A percentile compares a stretch with the other conserved stretches of the same genome.
phyloP scores from a whole-genome alignment of 2,888 invertebrate genomes.

The Itoplectis maculator region DNA sequence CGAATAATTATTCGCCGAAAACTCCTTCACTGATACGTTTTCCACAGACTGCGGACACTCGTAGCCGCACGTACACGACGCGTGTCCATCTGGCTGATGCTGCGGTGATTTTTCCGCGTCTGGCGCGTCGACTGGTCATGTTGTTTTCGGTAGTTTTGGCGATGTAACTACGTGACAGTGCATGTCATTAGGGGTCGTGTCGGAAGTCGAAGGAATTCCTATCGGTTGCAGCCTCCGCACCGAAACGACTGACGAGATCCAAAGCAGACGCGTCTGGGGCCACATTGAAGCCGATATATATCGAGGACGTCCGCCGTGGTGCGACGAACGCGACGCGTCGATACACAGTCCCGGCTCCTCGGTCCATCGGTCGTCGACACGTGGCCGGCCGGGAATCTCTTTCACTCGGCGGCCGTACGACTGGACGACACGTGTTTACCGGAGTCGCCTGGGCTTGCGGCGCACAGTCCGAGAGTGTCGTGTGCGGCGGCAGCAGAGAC shows the following conservation, averaged over 20 bases:
- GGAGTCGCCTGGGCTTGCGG: constrained; percentile 27
- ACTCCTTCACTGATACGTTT: constrained; percentile 5
- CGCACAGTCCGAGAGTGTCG: constrained; percentile 29
- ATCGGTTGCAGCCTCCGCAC: constrained; percentile 6
- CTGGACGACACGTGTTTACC: constrained; percentile 65
- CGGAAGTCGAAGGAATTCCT: constrained; percentile 37
- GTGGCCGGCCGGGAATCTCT: constrained; percentile 47
- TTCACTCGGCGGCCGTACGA: constrained; percentile 39
- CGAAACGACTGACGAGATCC: constrained; percentile 25
- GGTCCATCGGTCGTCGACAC: constrained; percentile 42
- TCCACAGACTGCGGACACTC: constrained; percentile 21
- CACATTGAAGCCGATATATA: constrained; percentile 7
- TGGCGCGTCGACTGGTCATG: no score
- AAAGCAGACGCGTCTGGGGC: constrained; percentile 47
- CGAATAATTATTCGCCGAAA: constrained; percentile 45
- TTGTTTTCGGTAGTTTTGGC: constrained; percentile 42
- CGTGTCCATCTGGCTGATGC: constrained; percentile 40
- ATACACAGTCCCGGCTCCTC: constrained; percentile 27
- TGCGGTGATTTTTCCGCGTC: background rate
- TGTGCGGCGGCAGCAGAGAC: constrained; percentile 27
- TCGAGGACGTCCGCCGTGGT: constrained; percentile 10
- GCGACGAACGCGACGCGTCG: constrained; percentile 35
- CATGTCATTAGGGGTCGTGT: constrained; percentile 71
- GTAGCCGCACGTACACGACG: background rate
- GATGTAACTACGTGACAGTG: constrained; percentile 67